These are phyloP conservation scores for Meta bourneti DNA, from an alignment of 2,888 invertebrate species.

Conservation along the genomic window DNA sequence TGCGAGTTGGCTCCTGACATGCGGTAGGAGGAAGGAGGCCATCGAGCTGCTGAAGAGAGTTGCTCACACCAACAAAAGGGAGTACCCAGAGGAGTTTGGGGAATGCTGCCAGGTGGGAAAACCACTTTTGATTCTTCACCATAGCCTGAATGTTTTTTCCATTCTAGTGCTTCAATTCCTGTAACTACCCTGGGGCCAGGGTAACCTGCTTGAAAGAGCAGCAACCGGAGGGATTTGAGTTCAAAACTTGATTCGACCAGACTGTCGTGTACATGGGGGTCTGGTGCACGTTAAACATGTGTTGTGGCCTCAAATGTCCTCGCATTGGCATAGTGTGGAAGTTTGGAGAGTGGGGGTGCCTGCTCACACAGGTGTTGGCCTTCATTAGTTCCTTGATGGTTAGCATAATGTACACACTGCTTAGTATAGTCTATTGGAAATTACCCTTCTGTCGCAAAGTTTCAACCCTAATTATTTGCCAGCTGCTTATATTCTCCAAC, in stretches of 20 bases:
- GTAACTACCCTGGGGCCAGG: neutral
- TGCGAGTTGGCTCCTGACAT: constrained; percentile 77
- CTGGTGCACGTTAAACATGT: too few species aligned
- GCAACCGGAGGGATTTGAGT: too few species aligned
- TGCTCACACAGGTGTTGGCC: too few species aligned
- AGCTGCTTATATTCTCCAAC: too few species aligned
- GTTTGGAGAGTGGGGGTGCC: neutral
- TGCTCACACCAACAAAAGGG: constrained; percentile 73
- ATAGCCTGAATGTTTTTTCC: neutral
- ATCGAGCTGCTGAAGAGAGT: constrained; percentile 71
- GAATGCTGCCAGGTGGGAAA: constrained; percentile 57
- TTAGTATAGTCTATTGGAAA: neutral
- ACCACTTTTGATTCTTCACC: neutral
- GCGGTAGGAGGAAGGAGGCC: constrained; percentile 73
- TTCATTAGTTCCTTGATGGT: too few species aligned
- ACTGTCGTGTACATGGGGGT: too few species aligned
- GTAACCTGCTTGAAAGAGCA: too few species aligned
- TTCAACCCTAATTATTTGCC: too few species aligned
- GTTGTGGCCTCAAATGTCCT: neutral
- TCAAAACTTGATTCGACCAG: too few species aligned
- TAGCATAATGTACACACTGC: neutral
- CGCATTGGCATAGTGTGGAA: neutral
- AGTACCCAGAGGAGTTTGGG: constrained; percentile 71
- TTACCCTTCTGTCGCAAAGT: neutral
- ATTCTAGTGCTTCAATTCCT: neutral